These are phyloP conservation scores for Rotaria sp. DNA, from an alignment of 2,888 invertebrate genomes.

Conservation along the genomic window DNA sequence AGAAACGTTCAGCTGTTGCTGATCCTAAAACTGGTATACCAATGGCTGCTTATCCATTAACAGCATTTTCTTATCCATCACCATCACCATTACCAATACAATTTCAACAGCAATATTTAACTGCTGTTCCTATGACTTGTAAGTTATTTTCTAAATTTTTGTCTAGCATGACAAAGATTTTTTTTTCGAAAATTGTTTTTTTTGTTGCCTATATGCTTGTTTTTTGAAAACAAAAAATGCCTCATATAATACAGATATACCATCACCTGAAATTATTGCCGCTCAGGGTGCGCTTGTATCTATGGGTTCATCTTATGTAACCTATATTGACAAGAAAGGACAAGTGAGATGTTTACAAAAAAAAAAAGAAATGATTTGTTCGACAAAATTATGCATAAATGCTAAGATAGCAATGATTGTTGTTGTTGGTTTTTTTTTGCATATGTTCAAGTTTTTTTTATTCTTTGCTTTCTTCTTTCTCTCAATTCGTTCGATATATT, in stretches of 20 bases:
- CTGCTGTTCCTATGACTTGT: conserved; percentile 28
- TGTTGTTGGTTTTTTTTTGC: background rate
- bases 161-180: background rate
- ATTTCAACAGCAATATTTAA: conserved; percentile 27
- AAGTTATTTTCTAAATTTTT: background rate
- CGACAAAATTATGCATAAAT: background rate
- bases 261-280: background rate
- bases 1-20: conserved; percentile 35
- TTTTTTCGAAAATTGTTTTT: background rate
- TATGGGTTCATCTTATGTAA: conserved; percentile 17
- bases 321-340: conserved; percentile 21
- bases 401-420: background rate
- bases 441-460: background rate
- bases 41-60: conserved; percentile 31
- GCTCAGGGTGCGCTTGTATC: conserved; percentile 20
- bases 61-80: conserved; percentile 25
- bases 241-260: background rate
- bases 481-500: background rate
- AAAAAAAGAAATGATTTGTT: background rate
- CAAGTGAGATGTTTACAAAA: background rate
- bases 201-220: background rate
- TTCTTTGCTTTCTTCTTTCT: conserved; percentile 3
- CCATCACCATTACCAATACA: background rate
- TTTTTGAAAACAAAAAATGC: background rate
- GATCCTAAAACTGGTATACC: conserved; percentile 39